Conservation (phyloP, 2,888 invertebrate species). For the Torymus aiolomorphi region DNA sequence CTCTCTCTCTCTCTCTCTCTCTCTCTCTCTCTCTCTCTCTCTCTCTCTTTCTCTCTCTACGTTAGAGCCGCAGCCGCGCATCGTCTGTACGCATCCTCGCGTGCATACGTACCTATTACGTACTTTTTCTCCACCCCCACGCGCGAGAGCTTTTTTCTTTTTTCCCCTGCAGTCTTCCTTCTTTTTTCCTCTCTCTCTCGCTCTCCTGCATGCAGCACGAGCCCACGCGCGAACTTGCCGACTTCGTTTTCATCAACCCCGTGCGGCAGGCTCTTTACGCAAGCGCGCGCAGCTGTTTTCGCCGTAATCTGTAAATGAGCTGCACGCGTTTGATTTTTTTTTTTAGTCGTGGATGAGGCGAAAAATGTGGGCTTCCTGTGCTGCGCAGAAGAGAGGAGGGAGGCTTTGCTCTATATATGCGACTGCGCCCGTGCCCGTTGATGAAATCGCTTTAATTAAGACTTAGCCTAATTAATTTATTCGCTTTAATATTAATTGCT, state of each 20-base stretch:
- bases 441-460: slow-evolving; percentile 42
- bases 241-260: no score
- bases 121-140: slow-evolving; percentile 27
- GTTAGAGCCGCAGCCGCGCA: slow-evolving; percentile 8
- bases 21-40: slow-evolving; percentile 55
- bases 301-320: not conserved
- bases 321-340: no score
- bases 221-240: no score
- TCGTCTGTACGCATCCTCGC: slow-evolving; percentile 71
- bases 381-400: not conserved
- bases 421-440: not conserved
- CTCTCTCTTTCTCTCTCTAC: slow-evolving; percentile 30
- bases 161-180: not conserved
- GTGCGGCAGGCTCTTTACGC: slow-evolving; percentile 13
- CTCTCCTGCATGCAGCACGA: slow-evolving; percentile 44
- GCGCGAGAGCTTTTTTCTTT: slow-evolving; percentile 58
- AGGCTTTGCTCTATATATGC: not conserved
- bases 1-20: slow-evolving; percentile 28
- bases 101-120: slow-evolving; percentile 64
- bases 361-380: no score
- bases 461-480: slow-evolving; percentile 43
- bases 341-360: no score
- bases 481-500: slow-evolving; percentile 32
- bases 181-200: slow-evolving; percentile 42
- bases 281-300: not conserved